phyloP scores from a whole-genome alignment of 2,888 invertebrate species.

The Synanthedon myopaeformis region DNA sequence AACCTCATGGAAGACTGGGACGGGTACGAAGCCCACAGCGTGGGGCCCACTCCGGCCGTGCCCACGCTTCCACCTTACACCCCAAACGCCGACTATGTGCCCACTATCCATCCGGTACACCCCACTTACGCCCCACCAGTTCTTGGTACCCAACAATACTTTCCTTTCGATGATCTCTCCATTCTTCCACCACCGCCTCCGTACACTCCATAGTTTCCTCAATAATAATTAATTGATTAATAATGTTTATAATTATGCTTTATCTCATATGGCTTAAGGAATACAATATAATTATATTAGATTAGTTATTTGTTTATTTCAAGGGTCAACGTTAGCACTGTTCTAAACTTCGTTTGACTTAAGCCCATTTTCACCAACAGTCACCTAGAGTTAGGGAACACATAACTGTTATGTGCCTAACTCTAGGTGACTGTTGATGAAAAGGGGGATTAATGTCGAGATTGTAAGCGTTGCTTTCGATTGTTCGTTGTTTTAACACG shows the following conservation, averaged over 20 bases:
- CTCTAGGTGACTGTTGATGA: too few species aligned
- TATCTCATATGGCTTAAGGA: background rate
- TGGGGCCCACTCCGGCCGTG: constrained; percentile 69
- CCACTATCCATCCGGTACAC: constrained; percentile 31
- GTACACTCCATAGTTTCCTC: constrained; percentile 48
- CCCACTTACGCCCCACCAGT: constrained; percentile 47
- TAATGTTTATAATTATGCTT: background rate
- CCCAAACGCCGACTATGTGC: constrained; percentile 52
- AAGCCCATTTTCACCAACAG: too few species aligned
- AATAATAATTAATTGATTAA: background rate
- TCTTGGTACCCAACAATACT: constrained; percentile 54
- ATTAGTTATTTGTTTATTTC: too few species aligned
- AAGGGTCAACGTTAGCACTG: too few species aligned
- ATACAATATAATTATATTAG: background rate
- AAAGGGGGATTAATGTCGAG: too few species aligned
- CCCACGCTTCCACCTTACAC: constrained; percentile 72
- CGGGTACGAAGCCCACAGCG: constrained; percentile 71
- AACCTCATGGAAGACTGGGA: constrained; percentile 74
- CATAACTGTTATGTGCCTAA: too few species aligned
- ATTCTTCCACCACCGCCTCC: constrained; percentile 66
- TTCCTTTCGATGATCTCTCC: constrained; percentile 60
- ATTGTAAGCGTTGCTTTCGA: too few species aligned
- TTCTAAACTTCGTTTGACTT: too few species aligned
- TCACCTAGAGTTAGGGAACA: too few species aligned
- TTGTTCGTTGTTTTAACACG: too few species aligned